Evolutionary conservation across 1,140 invertebrate genomes (phyloP).

Genomic region (Sinella curviseta): DNA sequence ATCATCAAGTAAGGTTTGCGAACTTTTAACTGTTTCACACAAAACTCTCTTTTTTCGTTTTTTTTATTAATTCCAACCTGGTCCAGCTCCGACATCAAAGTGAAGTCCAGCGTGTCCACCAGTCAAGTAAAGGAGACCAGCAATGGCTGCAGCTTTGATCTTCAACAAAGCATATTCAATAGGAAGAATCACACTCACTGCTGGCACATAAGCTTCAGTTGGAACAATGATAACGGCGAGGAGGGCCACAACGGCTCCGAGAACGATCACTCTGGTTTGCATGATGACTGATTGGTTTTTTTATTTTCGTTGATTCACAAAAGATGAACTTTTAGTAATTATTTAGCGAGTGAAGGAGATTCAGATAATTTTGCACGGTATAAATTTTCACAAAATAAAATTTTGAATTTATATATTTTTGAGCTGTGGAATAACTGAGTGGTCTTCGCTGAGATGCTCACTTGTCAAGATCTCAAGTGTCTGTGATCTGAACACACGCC

Average conservation of each 20-base stretch:
- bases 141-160: constrained; percentile 13
- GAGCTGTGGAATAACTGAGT: too few relatives aligned
- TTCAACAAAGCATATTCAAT: constrained; percentile 26
- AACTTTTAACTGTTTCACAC: too few relatives aligned
- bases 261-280: constrained; percentile 22
- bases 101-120: constrained; percentile 7
- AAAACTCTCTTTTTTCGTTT: too few relatives aligned
- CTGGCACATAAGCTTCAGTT: constrained; percentile 27
- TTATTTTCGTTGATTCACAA: not conserved
- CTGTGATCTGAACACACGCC: not conserved
- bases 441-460: constrained; percentile 18
- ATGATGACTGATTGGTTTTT: not conserved
- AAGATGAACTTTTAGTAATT: not conserved
- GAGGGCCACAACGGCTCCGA: constrained; percentile 31
- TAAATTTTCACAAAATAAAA: not conserved
- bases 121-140: constrained; percentile 13
- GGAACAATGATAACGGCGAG: constrained; percentile 27
- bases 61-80: too few relatives aligned
- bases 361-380: not conserved
- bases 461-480: not conserved
- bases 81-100: constrained; percentile 2
- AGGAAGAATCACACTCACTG: constrained; percentile 34
- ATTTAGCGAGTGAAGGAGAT: too few relatives aligned
- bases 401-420: too few relatives aligned
- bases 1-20: not conserved